These are phyloP conservation scores for Eilema caniola DNA, from an alignment of 2,888 invertebrate genomes.

Conservation along the genomic window DNA sequence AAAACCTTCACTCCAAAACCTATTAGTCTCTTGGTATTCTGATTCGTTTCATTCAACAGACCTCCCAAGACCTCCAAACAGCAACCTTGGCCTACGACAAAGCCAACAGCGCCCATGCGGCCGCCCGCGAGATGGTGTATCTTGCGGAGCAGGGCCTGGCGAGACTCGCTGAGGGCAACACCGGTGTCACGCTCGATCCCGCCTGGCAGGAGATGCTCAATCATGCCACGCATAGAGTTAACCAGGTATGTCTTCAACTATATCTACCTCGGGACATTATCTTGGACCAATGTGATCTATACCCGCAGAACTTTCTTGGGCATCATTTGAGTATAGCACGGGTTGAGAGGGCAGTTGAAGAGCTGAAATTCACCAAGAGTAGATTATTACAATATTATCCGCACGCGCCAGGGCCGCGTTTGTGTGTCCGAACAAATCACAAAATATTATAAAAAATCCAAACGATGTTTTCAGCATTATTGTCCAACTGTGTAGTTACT, in stretches of 20 bases:
- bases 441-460: no score
- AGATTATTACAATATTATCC: no score
- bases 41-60: slow-evolving; percentile 66
- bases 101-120: slow-evolving; percentile 96
- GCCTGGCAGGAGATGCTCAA: slow-evolving; percentile 99
- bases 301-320: no score
- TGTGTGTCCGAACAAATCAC: no score
- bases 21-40: background rate
- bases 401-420: no score
- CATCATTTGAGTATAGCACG: no score
- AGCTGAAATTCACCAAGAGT: no score
- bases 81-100: slow-evolving; percentile 93
- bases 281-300: no score
- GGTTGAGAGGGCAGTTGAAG: no score
- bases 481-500: no score
- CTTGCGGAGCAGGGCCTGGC: slow-evolving; percentile 88
- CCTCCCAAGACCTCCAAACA: slow-evolving; percentile 93
- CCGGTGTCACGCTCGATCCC: slow-evolving; percentile 92
- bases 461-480: no score
- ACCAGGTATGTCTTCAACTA: slow-evolving; percentile 85
- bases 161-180: slow-evolving; percentile 83
- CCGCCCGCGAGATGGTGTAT: slow-evolving; percentile 96
- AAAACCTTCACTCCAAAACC: background rate
- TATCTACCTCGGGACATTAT: no score
- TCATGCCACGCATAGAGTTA: slow-evolving; percentile 95